Percentiles rank a stretch among this genome's conserved stretches.
Conservation (phyloP, 2,888 invertebrate genomes). For the Drosophila rellima region DNA sequence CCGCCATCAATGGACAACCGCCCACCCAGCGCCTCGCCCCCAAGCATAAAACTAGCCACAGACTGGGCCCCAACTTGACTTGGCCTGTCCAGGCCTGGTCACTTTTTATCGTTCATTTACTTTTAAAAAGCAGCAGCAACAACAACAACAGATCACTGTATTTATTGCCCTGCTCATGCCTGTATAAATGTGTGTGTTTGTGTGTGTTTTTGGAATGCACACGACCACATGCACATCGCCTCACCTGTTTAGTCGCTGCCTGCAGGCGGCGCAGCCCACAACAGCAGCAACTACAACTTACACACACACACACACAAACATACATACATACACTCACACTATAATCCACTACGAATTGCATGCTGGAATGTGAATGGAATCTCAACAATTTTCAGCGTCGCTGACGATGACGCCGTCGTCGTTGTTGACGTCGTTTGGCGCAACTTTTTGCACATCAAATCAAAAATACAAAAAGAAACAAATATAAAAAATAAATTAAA, state of each 20-base stretch:
- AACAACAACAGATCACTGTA: constrained; percentile 58
- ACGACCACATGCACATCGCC: constrained; percentile 68
- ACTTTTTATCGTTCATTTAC: constrained; percentile 81
- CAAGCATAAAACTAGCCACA: constrained; percentile 31
- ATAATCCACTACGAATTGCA: constrained; percentile 82
- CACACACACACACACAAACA: constrained; percentile 33
- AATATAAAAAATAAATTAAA: constrained; percentile 20
- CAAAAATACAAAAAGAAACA: constrained; percentile 24
- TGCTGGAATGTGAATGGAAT: constrained; percentile 85
- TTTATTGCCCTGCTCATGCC: constrained; percentile 74
- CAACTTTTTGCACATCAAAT: constrained; percentile 62
- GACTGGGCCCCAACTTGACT: constrained; percentile 40
- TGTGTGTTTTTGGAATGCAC: constrained; percentile 75
- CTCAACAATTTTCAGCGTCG: constrained; percentile 83
- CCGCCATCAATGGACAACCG: constrained; percentile 6
- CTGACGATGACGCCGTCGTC: constrained; percentile 78
- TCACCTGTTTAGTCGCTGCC: constrained; percentile 75
- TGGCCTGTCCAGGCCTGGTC: constrained; percentile 62
- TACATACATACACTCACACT: constrained; percentile 31
- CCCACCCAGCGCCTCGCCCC: constrained; percentile 18
- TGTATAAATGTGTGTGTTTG: constrained; percentile 38
- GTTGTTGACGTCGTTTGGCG: constrained; percentile 56
- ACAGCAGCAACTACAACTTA: constrained; percentile 30
- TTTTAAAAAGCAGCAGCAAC: constrained; percentile 71
- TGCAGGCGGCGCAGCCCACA: constrained; percentile 53